A percentile compares a stretch with the other conserved stretches of the same genome.
phyloP scores from a whole-genome alignment of 2,797 vertebrate genomes.

The Brachymystax lenok region DNA sequence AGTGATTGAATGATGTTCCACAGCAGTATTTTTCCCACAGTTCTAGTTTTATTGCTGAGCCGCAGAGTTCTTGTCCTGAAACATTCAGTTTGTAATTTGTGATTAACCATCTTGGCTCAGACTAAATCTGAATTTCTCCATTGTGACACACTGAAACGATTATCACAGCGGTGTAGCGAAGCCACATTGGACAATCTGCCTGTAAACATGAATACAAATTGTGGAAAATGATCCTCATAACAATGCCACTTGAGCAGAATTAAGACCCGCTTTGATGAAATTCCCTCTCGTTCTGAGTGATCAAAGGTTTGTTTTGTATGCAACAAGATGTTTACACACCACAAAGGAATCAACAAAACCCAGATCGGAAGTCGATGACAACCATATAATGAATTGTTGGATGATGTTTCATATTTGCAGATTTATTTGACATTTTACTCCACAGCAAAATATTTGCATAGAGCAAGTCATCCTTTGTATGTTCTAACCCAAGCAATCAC shows the following conservation, averaged over 20 bases:
- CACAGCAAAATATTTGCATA: background rate
- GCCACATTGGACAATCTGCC: slow-evolving; percentile 53
- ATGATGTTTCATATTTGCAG: too few relatives aligned
- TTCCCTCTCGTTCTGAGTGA: background rate
- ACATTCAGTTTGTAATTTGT: slow-evolving; percentile 37
- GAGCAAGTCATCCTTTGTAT: background rate
- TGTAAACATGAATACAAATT: slow-evolving; percentile 56
- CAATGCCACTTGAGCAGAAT: slow-evolving; percentile 20
- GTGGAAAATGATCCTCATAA: slow-evolving; percentile 41
- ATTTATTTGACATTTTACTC: background rate
- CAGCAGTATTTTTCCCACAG: slow-evolving; percentile 24
- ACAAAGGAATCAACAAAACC: slow-evolving; percentile 1
- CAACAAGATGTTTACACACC: background rate
- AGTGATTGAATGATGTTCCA: slow-evolving; percentile 32
- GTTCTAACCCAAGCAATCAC: background rate
- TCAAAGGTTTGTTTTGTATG: slow-evolving; percentile 20
- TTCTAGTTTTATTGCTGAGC: slow-evolving; percentile 51
- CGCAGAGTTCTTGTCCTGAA: slow-evolving; percentile 51
- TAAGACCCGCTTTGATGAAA: slow-evolving; percentile 18
- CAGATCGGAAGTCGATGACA: background rate
- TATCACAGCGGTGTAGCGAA: slow-evolving; percentile 56
- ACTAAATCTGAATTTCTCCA: slow-evolving; percentile 51
- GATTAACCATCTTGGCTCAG: slow-evolving; percentile 48
- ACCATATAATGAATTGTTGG: background rate
- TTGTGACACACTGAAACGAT: slow-evolving; percentile 65